Conservation (phyloP, 1,140 invertebrate species). For the Arctopsyche grandis region DNA sequence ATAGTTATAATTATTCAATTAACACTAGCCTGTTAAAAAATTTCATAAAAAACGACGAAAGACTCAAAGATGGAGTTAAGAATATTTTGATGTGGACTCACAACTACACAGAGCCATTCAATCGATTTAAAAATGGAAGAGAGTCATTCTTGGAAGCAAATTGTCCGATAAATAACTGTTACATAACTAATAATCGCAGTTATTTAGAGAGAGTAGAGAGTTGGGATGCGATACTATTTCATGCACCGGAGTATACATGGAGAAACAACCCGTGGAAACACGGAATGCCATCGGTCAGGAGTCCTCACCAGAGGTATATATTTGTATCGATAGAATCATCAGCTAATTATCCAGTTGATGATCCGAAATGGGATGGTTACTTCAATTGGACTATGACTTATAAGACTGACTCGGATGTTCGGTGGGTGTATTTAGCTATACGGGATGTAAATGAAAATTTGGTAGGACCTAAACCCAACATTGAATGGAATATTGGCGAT, state of each 20-base stretch:
- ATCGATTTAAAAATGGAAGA: slow-evolving; percentile 53
- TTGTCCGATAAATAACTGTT: slow-evolving; percentile 45
- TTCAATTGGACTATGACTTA: slow-evolving; percentile 75
- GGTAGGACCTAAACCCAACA: slow-evolving; percentile 59
- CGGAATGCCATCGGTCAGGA: slow-evolving; percentile 59
- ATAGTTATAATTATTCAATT: not conserved
- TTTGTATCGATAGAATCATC: slow-evolving; percentile 67
- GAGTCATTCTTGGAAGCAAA: slow-evolving; percentile 57
- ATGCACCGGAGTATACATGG: slow-evolving; percentile 45
- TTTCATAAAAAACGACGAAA: not conserved
- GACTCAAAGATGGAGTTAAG: not conserved
- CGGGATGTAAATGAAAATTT: slow-evolving; percentile 57
- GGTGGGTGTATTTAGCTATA: slow-evolving; percentile 64
- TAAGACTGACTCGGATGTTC: slow-evolving; percentile 67
- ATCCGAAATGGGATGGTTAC: slow-evolving; percentile 57
- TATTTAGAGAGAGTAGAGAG: slow-evolving; percentile 19
- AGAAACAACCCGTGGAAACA: slow-evolving; percentile 20
- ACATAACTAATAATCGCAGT: slow-evolving; percentile 35
- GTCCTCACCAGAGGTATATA: slow-evolving; percentile 63
- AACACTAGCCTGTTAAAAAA: not conserved
- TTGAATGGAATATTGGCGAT: slow-evolving; percentile 57
- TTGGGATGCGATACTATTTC: slow-evolving; percentile 48
- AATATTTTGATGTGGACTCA: slow-evolving; percentile 49
- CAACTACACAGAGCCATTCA: slow-evolving; percentile 42
- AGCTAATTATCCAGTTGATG: slow-evolving; percentile 60